phyloP scores from a whole-genome alignment of 2,113 vertebrate species.

The Poeciliopsis occidentalis region DNA sequence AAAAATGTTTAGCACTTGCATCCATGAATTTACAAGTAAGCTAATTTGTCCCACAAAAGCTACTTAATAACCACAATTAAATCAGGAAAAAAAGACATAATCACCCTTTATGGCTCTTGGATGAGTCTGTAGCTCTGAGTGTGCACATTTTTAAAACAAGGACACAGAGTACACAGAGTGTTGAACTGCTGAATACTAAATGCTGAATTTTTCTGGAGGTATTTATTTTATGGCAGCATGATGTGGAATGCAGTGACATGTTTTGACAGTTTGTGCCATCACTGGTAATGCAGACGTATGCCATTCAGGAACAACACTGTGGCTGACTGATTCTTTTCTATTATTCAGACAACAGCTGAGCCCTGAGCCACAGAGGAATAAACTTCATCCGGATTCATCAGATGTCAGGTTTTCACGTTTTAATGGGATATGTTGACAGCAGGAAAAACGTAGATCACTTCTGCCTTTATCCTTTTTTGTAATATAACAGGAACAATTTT shows the following conservation, averaged over 20 bases:
- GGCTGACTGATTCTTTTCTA: not conserved
- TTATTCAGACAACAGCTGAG: not conserved
- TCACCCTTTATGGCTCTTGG: not conserved
- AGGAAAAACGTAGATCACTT: not conserved
- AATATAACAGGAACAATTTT: not conserved
- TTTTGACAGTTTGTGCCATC: slow-evolving; percentile 1
- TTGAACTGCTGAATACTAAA: not conserved
- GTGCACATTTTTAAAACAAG: not conserved
- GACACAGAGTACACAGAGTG: not conserved
- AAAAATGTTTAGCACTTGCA: no score
- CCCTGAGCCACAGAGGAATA: not conserved
- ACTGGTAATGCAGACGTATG: not conserved
- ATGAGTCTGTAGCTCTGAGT: not conserved
- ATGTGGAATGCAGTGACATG: not conserved
- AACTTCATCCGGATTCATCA: not conserved
- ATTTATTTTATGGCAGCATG: not conserved
- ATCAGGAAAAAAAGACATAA: not conserved
- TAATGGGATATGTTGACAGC: not conserved
- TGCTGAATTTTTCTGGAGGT: not conserved
- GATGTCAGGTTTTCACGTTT: not conserved
- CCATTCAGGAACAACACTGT: not conserved
- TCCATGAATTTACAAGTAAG: no score
- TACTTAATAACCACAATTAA: no score
- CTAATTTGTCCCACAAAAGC: no score
- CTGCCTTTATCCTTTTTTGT: not conserved